Base-by-base conservation (phyloP, 2,113 vertebrate genomes). In the Leptobrachium leishanense region DNA sequence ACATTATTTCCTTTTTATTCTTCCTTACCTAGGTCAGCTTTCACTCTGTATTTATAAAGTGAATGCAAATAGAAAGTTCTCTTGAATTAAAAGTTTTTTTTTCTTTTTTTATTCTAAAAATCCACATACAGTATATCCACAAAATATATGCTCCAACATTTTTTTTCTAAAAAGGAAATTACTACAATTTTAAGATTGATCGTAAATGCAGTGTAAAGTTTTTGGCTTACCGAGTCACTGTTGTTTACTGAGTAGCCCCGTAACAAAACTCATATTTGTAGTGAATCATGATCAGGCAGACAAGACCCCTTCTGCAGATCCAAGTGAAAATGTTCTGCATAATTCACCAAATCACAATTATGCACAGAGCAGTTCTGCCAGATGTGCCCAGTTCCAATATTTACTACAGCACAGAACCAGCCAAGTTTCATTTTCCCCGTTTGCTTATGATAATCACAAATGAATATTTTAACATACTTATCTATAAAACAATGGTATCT, bases 271-370 rank as follows among this genome's bases (percentile, higher is more conserved):
- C 55, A 4, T 13, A 12, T 59, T 12, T 59, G 1, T 11, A 59
- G 55, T 59, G 55, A 59, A 59, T 59, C 11, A 12, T 59, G 10
- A 59, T 59, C 13, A 13, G 6, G 13, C 13, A 8, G 10, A 66
- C 20, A 75, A 66, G 63, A 66, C 6, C 63, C 20, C 62, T 53
- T 66, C 74, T 63, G 39, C 63, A 53, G 40, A 12, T 74, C 40
- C 41, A 53, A 71, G 72, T 31, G 11, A 74, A 74, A 31, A 75
- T 66, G 20, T 43, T 75, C n/a, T 39, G 43, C 20, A 65, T 75
- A 75, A 75, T 75, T 75, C 43, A 64, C 42, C n/a, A 31, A 50
- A 63, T 75, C 20, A 43, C 57, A 74, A 74, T 74, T 64, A 46
- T 63, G 41, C 42, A 63, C n/a, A 63, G 57, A 43, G 43, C 31